Base-by-base conservation (phyloP, 2,113 vertebrate species). In the Holacanthus passer region DNA sequence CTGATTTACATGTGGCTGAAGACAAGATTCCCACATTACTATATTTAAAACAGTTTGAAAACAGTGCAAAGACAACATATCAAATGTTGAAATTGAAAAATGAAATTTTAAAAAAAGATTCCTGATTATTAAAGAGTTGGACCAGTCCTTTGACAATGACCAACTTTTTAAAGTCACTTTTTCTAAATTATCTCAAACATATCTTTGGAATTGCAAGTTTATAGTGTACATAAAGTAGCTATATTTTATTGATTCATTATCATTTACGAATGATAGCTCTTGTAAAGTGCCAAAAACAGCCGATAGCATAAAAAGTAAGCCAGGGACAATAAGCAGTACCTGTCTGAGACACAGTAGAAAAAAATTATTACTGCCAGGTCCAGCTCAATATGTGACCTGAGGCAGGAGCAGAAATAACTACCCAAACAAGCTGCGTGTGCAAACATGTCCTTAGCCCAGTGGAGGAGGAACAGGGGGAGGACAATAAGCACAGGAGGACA, bases 351-450 rank as follows among this genome's bases (percentile, higher is more conserved):
- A 60, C 73, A 65, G 22, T 1, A 45, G 31, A 37, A 50, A 69
- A n/a, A 75, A 88, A 74, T 87, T 87, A 88, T 89, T 91, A 87
- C 70, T 77, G 69, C 67, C 56, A 72, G 62, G 48, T 85, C 89
- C 68, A 65, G 85, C 76, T 89, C 86, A 74, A 89, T 88, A 87
- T 27, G 37, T 78, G 89, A 88, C 88, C 88, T 64, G 64, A 88
- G 87, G 84, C 79, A 17, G 68, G 60, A 73, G 73, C 77, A 88
- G 80, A 88, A 89, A 91, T 87, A 89, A 86, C 60, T 66, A 81
- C 75, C 52, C 62, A 65, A 89, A 84, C 84, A 82, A 82, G 64
- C 82, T 45, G 65, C 37, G 72, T 79, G 83, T 69, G 78, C 47
- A 85, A 81, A 82, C 65, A 67, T 79, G 78, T 86, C 81, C 77